Evolutionary conservation across 2,797 vertebrate species (phyloP).

Genomic region (Argyrosomus regius): DNA sequence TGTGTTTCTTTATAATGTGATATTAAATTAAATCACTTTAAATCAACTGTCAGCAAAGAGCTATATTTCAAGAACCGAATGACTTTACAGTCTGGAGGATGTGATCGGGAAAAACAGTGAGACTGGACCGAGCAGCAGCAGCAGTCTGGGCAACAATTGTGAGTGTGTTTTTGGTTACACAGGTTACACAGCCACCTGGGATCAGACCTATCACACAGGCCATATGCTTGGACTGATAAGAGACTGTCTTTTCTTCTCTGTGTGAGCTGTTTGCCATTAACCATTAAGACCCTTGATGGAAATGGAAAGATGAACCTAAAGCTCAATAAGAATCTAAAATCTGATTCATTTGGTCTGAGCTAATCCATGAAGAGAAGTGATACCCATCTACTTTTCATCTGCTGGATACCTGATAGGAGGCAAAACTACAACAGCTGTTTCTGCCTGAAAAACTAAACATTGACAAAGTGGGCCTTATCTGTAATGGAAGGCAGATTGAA

Average conservation of each 20-base stretch:
- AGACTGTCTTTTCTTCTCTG: constrained; percentile 49
- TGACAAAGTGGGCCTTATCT: constrained; percentile 45
- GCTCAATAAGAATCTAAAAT: constrained; percentile 49
- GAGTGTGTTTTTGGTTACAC: constrained; percentile 19
- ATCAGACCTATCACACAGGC: constrained; percentile 50
- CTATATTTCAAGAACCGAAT: not conserved
- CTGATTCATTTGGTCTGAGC: constrained; percentile 48
- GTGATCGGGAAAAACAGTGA: constrained; percentile 2
- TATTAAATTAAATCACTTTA: constrained; percentile 8
- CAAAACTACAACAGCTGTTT: constrained; percentile 69
- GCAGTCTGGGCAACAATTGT: not conserved
- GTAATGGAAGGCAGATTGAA: constrained; percentile 54
- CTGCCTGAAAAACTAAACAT: constrained; percentile 43
- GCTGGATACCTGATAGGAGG: constrained; percentile 62
- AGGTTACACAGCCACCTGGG: constrained; percentile 38
- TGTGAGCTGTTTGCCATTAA: constrained; percentile 45
- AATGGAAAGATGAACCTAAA: constrained; percentile 24
- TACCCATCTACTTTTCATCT: constrained; percentile 69
- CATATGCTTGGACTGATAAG: constrained; percentile 69
- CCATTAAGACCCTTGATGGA: constrained; percentile 28
- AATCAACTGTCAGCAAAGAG: not conserved
- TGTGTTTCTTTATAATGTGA: constrained; percentile 23
- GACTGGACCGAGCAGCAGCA: constrained; percentile 13
- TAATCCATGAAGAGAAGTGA: constrained; percentile 57
- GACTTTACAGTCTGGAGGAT: constrained; percentile 2